Evolutionary conservation across 2,888 invertebrate genomes (phyloP).

Genomic region (Ctena decussata): DNA sequence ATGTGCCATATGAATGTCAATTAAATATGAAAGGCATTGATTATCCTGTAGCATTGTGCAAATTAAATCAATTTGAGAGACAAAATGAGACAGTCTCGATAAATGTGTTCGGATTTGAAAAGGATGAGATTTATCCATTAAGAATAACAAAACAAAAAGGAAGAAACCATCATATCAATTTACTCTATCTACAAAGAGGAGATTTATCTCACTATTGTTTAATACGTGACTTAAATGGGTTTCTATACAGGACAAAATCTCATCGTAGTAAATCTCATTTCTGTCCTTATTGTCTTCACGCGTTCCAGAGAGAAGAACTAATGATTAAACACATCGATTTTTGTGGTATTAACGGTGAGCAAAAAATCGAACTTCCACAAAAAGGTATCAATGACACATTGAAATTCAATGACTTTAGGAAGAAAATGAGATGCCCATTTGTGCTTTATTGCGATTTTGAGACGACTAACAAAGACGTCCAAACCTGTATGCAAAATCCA

Average conservation of each 20-base stretch:
- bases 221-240: constrained; percentile 55
- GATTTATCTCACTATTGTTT: constrained; percentile 54
- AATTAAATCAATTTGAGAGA: constrained; percentile 43
- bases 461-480: constrained; percentile 30
- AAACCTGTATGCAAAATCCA: constrained; percentile 12
- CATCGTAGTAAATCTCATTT: constrained; percentile 6
- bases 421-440: constrained; percentile 47
- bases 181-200: constrained; percentile 42
- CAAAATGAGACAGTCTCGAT: constrained; percentile 53
- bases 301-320: constrained; percentile 25
- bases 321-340: constrained; percentile 39
- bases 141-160: constrained; percentile 36
- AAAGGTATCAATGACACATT: constrained; percentile 49
- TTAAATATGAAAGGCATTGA: constrained; percentile 32
- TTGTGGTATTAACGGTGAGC: constrained; percentile 43
- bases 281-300: constrained; percentile 58
- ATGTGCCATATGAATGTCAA: constrained; percentile 10
- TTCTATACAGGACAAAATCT: constrained; percentile 41
- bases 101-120: constrained; percentile 60
- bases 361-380: constrained; percentile 48
- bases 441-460: constrained; percentile 60
- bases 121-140: constrained; percentile 45
- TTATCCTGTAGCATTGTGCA: constrained; percentile 22
- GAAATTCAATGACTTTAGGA: constrained; percentile 50
- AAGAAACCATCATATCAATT: constrained; percentile 54